Base-by-base conservation (phyloP, 2,888 invertebrate species). In the Congeria kusceri region DNA sequence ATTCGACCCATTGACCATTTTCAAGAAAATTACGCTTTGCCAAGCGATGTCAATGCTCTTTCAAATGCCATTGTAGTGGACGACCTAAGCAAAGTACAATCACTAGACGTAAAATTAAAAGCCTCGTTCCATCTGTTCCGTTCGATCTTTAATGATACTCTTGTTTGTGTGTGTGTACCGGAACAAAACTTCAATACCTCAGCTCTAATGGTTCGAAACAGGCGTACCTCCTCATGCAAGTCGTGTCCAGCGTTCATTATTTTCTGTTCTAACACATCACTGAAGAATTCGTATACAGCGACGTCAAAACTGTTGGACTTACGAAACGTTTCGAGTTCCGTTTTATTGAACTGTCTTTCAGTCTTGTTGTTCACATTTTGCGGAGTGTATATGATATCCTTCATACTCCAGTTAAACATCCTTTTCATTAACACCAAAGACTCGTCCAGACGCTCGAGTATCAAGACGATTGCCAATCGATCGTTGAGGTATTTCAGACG, bases 381-480 rank as follows among this genome's bases (percentile, higher is more conserved):
- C 53, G 9, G 5, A 25, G 25, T 5, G 9, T 53, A 15, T 20
- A 53, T 9, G 25, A 53, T 53, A 53, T 53, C 53, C 53, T 53
- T 53, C 53, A 53, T 2, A n/a, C 7, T 23, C 53, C 53, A 53
- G 11, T 53, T 53, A 53, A 53, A 53, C 53, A 53, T 53, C 11
- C 53, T 20, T 53, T 53, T 53, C 25, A 53, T 23, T 9, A 53
- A 53, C 53, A 53, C 53, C 20, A 53, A 25, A 2, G 53, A 53
- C 25, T 53, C 53, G 25, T 53, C 53, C 20, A 53, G 18, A 5
- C 53, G 20, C n/a, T 53, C 53, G 23, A 53, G 20, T 18, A 53
- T 18, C 53, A 53, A 53, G 23, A 53, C 53, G 20, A 53, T 20
- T 23, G 53, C 53, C 9, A 53, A 13, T 53, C n/a, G 13, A 53